A percentile compares a stretch with the other conserved stretches of the same genome.
These are phyloP conservation scores for Acinonyx jubatus DNA, from an alignment of 2,113 vertebrate genomes.

Conservation along the genomic window DNA sequence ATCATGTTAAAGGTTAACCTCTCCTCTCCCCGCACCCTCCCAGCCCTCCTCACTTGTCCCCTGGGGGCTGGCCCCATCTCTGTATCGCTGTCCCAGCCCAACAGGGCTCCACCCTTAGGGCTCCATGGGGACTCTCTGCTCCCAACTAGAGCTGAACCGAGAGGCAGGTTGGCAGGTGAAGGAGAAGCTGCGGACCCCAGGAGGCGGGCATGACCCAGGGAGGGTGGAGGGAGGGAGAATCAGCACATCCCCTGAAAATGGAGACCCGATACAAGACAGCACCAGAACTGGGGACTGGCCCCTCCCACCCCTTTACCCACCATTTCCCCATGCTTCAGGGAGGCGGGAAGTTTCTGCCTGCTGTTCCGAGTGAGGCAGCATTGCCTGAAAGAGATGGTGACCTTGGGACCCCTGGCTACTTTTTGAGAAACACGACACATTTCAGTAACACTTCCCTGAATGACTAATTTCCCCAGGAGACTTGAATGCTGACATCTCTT, in stretches of 20 bases:
- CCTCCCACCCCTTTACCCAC: neutral
- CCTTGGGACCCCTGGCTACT: neutral
- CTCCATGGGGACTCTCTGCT: constrained; percentile 71
- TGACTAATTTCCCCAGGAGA: constrained; percentile 25
- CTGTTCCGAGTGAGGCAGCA: neutral
- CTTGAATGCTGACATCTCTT: neutral
- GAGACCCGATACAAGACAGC: neutral
- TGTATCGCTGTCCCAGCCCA: constrained; percentile 50
- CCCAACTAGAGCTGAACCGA: constrained; percentile 80
- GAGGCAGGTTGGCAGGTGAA: constrained; percentile 55
- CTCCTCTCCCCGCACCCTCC: neutral
- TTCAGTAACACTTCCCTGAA: neutral
- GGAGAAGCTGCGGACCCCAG: constrained; percentile 60
- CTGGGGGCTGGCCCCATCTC: constrained; percentile 61
- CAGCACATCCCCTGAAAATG: neutral
- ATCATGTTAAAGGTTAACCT: neutral
- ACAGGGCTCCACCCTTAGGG: constrained; percentile 61
- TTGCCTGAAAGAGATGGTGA: neutral
- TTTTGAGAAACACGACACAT: constrained; percentile 12
- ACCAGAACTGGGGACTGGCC: neutral
- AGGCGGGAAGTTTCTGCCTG: neutral
- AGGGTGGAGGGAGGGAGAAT: neutral
- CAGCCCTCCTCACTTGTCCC: neutral
- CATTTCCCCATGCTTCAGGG: neutral
- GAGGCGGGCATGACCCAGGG: constrained; percentile 53